These are phyloP conservation scores for Euplagia quadripunctaria DNA, from an alignment of 2,888 invertebrate genomes.

Conservation along the genomic window DNA sequence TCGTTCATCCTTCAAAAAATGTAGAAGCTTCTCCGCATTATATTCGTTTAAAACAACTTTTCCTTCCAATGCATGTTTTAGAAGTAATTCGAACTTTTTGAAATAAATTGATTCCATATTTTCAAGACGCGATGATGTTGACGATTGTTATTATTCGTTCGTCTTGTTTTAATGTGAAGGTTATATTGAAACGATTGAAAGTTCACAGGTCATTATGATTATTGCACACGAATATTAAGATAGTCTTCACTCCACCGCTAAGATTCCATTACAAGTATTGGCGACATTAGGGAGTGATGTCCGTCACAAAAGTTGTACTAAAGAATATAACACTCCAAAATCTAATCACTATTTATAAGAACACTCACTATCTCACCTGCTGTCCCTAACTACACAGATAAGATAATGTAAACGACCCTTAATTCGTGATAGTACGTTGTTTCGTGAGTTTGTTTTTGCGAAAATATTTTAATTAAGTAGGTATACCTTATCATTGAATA, in stretches of 20 bases:
- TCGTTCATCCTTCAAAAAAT: slow-evolving; percentile 48
- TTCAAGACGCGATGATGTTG: background rate
- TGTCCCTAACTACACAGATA: background rate
- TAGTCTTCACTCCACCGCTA: background rate
- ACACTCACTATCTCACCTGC: background rate
- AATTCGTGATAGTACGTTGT: background rate
- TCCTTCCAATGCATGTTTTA: slow-evolving; percentile 54
- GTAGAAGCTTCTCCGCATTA: slow-evolving; percentile 54
- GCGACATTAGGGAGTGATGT: no score
- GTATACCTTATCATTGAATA: no score
- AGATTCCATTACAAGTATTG: background rate
- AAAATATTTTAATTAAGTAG: no score
- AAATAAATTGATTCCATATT: slow-evolving; percentile 59
- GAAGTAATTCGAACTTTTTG: slow-evolving; percentile 56
- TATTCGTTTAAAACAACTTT: slow-evolving; percentile 54
- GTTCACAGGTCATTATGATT: slow-evolving; percentile 5
- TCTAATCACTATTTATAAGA: slow-evolving; percentile 3
- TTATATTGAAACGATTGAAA: slow-evolving; percentile 4
- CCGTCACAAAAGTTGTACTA: background rate
- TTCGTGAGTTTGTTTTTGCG: no score
- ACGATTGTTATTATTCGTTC: background rate
- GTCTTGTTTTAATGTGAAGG: background rate
- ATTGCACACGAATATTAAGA: background rate
- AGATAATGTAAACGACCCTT: background rate
- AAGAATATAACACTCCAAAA: background rate